phyloP scores from a whole-genome alignment of 2,797 vertebrate genomes.

The Paratrypauchen microcephalus region DNA sequence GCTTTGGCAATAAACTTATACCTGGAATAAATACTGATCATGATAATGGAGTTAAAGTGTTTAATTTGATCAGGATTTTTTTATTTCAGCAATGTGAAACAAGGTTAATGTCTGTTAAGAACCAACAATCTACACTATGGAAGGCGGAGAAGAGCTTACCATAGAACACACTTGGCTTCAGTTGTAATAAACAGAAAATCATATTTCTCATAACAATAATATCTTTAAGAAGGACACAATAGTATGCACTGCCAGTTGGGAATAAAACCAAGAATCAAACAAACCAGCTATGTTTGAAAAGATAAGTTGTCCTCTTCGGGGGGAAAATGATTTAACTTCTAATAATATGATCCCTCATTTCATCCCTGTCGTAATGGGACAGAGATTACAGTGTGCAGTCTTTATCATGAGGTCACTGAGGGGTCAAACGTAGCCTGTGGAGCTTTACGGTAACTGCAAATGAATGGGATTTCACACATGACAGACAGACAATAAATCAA shows the following conservation, averaged over 20 bases:
- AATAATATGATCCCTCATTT: neutral
- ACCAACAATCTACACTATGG: too few species aligned
- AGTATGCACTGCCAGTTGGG: too few species aligned
- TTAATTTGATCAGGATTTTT: too few species aligned
- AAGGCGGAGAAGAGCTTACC: too few species aligned
- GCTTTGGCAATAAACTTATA: neutral
- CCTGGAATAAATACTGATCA: neutral
- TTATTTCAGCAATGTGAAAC: too few species aligned
- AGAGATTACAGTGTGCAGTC: neutral
- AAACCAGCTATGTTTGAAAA: neutral
- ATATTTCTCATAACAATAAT: too few species aligned
- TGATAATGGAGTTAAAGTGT: neutral
- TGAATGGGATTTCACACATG: conserved; percentile 18
- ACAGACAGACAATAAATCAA: conserved; percentile 43
- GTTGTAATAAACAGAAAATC: too few species aligned
- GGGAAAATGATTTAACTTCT: neutral
- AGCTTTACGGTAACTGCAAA: neutral
- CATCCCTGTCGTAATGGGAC: neutral
- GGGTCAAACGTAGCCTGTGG: conserved; percentile 12
- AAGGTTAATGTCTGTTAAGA: too few species aligned
- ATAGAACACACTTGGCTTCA: too few species aligned
- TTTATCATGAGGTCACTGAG: neutral
- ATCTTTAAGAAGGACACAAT: too few species aligned
- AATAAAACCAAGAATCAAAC: neutral
- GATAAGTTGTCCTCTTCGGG: conserved; percentile 1